Conservation (phyloP, 2,797 vertebrate genomes). For the Sylvilagus floridanus region DNA sequence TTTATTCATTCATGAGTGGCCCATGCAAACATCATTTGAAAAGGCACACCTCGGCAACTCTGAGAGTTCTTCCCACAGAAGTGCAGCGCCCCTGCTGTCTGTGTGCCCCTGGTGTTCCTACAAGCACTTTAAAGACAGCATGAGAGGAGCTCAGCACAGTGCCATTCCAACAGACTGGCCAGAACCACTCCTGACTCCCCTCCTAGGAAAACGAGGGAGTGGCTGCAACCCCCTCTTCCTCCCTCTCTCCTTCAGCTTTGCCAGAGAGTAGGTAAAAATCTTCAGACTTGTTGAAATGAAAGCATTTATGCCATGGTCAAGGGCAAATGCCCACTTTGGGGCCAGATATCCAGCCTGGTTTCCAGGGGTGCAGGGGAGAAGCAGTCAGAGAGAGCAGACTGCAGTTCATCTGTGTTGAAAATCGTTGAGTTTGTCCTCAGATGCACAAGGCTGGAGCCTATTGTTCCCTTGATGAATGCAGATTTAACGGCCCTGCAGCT, state of each 20-base stretch:
- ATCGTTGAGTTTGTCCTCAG: not conserved
- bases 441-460: not conserved
- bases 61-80: too few species aligned
- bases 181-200: not conserved
- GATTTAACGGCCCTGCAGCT: not conserved
- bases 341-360: not conserved
- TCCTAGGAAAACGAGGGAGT: not conserved
- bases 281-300: not conserved
- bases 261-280: not conserved
- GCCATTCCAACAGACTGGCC: rapidly evolving
- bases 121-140: too few species aligned
- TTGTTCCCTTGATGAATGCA: not conserved
- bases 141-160: rapidly evolving
- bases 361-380: not conserved
- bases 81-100: not conserved
- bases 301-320: not conserved
- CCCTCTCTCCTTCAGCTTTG: rapidly evolving
- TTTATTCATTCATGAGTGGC: not conserved
- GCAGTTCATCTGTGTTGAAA: not conserved
- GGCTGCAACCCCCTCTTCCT: rapidly evolving
- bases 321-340: not conserved
- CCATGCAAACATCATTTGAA: not conserved
- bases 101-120: too few species aligned
- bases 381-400: not conserved
- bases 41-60: not conserved